Base-by-base conservation (phyloP, 2,888 invertebrate species). In the Pheosia gnoma region DNA sequence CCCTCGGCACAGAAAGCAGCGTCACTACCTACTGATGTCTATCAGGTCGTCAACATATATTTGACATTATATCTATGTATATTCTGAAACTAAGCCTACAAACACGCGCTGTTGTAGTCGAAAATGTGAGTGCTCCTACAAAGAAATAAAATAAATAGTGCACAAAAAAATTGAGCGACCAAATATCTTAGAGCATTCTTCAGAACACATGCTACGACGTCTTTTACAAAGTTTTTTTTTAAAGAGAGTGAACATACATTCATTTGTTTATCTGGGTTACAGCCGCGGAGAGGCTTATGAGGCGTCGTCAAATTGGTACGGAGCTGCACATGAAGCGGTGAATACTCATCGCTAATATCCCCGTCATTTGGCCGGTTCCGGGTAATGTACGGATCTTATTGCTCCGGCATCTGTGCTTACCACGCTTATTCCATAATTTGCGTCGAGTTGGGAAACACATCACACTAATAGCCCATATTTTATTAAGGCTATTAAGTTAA, bases 371-470 rank as follows among this genome's bases (percentile, higher is more conserved):
- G 75, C 61, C 75, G 75, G 80, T 79, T 80, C 77, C 67, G 72
- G 70, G 77, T 85, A 82, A 84, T 77, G 77, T 77, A 72, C 67
- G 75, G 77, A 79, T 78, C 79, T 83, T 83, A 86, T 85, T 80
- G 82, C 84, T 75, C 73, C 66, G 74, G 81, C 88, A 89, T 88
- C 86, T 89, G 88, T 76, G 85, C 81, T 81, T 82, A 81, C 53
- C 53, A 37, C 53, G 53, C 8, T 53, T 37, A 53, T 54, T 77
- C 82, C 73, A 83, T 85, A 85, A 88, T 90, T 84, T 87, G 81
- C 78, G 73, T 74, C 68, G 78, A 79, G 80, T 82, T 75, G 79
- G 79, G 79, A 75, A 82, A 82, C 82, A 82, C 80, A 81, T 86
- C 81, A 82, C 73, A 74, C 78, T 85, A 83, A 85, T 84, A 78